These are phyloP conservation scores for Ceyx melanurus DNA, from an alignment of 2,113 vertebrate genomes.

Conservation along the genomic window DNA sequence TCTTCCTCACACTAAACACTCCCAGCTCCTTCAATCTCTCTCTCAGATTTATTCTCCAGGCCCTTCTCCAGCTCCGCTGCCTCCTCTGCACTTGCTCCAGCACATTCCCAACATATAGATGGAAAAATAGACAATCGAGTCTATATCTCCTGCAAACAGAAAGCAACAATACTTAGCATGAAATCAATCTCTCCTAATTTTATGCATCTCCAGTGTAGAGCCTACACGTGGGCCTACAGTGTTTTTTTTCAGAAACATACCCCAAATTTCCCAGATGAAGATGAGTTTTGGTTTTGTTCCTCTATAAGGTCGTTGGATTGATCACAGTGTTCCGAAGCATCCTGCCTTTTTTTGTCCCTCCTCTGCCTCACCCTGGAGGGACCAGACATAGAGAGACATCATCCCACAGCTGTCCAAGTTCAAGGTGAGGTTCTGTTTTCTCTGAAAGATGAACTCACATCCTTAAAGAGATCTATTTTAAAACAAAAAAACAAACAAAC, in stretches of 20 bases:
- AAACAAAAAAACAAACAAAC: not conserved
- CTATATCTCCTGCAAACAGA: not conserved
- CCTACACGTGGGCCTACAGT: not conserved
- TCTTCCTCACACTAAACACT: no score
- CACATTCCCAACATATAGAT: no score
- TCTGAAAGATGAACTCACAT: not conserved
- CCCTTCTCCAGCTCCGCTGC: no score
- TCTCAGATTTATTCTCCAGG: no score
- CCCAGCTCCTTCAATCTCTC: no score
- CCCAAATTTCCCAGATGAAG: not conserved
- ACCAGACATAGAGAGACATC: not conserved
- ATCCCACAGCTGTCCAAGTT: not conserved
- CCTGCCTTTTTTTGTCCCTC: not conserved
- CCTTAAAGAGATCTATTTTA: not conserved
- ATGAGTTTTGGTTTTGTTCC: not conserved
- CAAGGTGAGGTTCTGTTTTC: not conserved
- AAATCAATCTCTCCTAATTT: not conserved
- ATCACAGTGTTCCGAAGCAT: fast-evolving
- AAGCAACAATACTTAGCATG: not conserved
- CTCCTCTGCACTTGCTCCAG: no score
- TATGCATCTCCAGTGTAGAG: not conserved
- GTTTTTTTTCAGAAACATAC: not conserved
- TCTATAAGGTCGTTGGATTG: not conserved
- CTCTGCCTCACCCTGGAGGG: not conserved
- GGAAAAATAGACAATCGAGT: not conserved